Evolutionary conservation across 1,140 invertebrate genomes (phyloP).

Genomic region (Bombus sylvicola): DNA sequence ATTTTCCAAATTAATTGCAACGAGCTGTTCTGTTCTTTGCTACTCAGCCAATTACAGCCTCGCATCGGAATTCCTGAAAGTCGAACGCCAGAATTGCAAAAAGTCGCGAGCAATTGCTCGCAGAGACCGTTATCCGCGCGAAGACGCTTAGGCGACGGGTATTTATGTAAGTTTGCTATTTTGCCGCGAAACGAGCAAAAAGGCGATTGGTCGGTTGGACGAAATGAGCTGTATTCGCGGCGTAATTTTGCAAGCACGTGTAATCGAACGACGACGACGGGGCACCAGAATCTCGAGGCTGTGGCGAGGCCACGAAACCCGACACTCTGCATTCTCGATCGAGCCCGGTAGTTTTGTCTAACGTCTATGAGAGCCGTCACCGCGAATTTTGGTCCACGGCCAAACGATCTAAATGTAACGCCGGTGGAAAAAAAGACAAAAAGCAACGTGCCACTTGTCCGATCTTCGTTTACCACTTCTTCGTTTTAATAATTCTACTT

Average conservation of each 20-base stretch:
- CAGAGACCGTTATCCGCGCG: slow-evolving; percentile 32
- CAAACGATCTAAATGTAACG: slow-evolving; percentile 38
- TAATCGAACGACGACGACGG: not conserved
- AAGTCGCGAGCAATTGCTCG: not conserved
- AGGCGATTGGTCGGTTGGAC: slow-evolving; percentile 13
- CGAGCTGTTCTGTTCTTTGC: not conserved
- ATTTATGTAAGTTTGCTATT: slow-evolving; percentile 16
- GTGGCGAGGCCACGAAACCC: not conserved
- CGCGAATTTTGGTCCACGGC: slow-evolving; percentile 29
- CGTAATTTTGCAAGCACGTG: slow-evolving; percentile 7
- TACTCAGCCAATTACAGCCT: not conserved
- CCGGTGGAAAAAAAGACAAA: not conserved
- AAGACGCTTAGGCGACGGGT: slow-evolving; percentile 22
- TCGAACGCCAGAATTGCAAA: not conserved
- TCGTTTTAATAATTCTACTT: no score
- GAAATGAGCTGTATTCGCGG: not conserved
- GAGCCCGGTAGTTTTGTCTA: not conserved
- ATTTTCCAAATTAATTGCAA: not conserved
- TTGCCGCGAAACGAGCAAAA: slow-evolving; percentile 11
- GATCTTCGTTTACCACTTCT: no score
- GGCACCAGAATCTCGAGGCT: not conserved
- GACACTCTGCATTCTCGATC: not conserved
- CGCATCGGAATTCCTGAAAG: not conserved
- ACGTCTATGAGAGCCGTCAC: not conserved
- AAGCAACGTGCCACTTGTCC: not conserved